phyloP scores from a whole-genome alignment of 1,140 invertebrate species.

The Pachypeltis micranthus region DNA sequence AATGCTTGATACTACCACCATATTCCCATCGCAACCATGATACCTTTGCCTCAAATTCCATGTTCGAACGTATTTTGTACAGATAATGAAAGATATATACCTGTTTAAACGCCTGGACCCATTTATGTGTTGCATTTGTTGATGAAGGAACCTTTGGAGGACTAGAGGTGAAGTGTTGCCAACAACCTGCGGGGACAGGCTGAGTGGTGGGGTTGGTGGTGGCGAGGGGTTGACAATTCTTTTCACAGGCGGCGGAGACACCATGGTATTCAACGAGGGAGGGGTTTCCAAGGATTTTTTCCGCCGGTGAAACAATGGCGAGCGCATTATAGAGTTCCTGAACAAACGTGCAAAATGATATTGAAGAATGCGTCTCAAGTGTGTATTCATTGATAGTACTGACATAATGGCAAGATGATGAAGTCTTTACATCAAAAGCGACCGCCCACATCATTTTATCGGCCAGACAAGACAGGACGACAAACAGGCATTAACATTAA shows the following conservation, averaged over 20 bases:
- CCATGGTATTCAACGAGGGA: not conserved
- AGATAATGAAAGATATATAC: not conserved
- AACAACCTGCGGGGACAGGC: not conserved
- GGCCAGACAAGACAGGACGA: too few relatives aligned
- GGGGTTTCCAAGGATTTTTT: constrained; percentile 9
- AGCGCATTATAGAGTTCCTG: constrained; percentile 19
- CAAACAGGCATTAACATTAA: too few relatives aligned
- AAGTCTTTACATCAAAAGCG: too few relatives aligned
- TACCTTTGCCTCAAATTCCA: too few relatives aligned
- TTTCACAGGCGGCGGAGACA: not conserved
- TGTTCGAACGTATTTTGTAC: not conserved
- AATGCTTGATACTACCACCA: too few relatives aligned
- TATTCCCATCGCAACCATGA: too few relatives aligned
- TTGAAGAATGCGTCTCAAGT: too few relatives aligned
- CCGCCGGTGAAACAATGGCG: constrained; percentile 17
- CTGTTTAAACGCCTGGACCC: not conserved
- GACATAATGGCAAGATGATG: too few relatives aligned
- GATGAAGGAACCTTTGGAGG: constrained; percentile 48
- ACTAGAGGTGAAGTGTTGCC: constrained; percentile 51
- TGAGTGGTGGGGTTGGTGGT: not conserved
- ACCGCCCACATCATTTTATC: too few relatives aligned
- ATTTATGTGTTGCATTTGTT: constrained; percentile 40
- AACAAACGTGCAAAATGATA: too few relatives aligned
- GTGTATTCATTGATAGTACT: too few relatives aligned
- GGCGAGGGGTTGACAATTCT: not conserved